Evolutionary conservation across 2,113 vertebrate genomes (phyloP).

Genomic region (Seriola rivoliana): DNA sequence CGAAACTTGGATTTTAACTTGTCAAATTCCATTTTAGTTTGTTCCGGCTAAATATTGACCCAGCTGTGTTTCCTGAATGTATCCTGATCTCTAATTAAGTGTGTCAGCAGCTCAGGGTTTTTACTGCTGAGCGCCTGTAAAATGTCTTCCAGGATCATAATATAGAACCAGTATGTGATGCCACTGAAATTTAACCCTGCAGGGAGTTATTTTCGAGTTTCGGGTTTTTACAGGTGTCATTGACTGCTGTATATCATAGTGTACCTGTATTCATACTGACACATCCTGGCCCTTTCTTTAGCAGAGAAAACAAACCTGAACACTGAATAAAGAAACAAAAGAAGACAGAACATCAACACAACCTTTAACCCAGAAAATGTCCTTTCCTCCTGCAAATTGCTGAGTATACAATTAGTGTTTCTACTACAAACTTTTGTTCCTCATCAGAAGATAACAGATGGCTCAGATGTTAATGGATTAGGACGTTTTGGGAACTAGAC

Average conservation of each 20-base stretch:
- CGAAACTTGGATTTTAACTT: neutral
- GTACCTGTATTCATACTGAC: neutral
- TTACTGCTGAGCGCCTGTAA: neutral
- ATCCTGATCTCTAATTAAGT: neutral
- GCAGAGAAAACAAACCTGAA: neutral
- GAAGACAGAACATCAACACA: conserved; percentile 8
- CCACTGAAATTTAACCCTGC: neutral
- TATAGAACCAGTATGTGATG: conserved; percentile 3
- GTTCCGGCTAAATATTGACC: conserved; percentile 22
- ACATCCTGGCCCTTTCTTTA: neutral
- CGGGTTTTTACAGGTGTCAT: neutral
- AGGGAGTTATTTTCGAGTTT: neutral
- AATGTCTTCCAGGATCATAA: neutral
- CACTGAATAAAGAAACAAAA: neutral
- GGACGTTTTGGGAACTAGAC: too few relatives aligned
- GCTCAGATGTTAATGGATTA: too few relatives aligned
- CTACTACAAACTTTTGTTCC: too few relatives aligned
- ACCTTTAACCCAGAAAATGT: conserved; percentile 3
- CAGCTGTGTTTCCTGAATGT: conserved; percentile 10
- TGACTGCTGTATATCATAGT: neutral
- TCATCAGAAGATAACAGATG: too few relatives aligned
- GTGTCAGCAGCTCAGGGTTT: conserved; percentile 7
- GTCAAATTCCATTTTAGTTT: neutral
- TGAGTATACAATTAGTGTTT: too few relatives aligned
- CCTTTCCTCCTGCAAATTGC: neutral